phyloP scores from a whole-genome alignment of 2,797 vertebrate genomes.

The Rhinogobio ventralis region DNA sequence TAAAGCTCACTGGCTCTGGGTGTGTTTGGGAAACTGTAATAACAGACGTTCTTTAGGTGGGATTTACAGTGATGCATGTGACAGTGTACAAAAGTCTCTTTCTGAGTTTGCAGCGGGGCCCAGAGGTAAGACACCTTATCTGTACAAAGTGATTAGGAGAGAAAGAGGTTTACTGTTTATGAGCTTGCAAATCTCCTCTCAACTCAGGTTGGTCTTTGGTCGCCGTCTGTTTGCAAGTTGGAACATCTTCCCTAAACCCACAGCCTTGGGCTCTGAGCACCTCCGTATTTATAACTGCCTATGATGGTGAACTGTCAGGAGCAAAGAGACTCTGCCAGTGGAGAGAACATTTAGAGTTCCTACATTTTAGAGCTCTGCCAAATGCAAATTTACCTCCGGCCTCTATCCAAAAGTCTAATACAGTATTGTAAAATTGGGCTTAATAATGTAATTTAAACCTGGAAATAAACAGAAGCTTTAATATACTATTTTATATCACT shows the following conservation, averaged over 20 bases:
- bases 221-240: conserved; percentile 9
- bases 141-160: conserved; percentile 66
- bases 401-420: not conserved
- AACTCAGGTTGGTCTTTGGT: conserved; percentile 40
- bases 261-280: not conserved
- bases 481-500: not conserved
- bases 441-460: not conserved
- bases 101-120: conserved; percentile 65
- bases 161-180: conserved; percentile 45
- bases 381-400: conserved; percentile 7
- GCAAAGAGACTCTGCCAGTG: conserved; percentile 25
- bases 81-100: conserved; percentile 59
- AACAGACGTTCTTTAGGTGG: conserved; percentile 35
- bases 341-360: conserved; percentile 3
- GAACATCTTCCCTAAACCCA: conserved; percentile 33
- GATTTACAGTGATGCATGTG: conserved; percentile 52
- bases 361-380: conserved; percentile 3
- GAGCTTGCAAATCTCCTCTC: conserved; percentile 48
- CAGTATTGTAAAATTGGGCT: not conserved
- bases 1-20: conserved; percentile 53
- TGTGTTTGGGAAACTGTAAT: conserved; percentile 32
- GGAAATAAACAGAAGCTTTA: not conserved
- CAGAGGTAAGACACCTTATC: conserved; percentile 68
- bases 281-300: conserved; percentile 19
- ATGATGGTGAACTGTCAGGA: conserved; percentile 19